Evolutionary conservation across 2,888 invertebrate genomes (phyloP).

Genomic region (Dione juno): DNA sequence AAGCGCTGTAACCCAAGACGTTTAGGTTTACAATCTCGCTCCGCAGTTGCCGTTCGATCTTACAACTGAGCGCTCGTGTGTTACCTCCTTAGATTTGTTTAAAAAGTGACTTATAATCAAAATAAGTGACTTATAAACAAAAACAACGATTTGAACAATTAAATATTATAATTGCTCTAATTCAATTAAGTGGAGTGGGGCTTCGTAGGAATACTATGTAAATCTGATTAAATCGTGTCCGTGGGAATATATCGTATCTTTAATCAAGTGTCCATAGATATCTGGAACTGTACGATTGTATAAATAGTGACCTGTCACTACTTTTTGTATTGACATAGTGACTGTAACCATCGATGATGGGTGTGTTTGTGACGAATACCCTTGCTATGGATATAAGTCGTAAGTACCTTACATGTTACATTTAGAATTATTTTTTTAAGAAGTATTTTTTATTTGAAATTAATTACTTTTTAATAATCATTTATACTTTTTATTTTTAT

Average conservation of each 20-base stretch:
- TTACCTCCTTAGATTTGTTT: conserved; percentile 29
- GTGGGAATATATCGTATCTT: conserved; percentile 32
- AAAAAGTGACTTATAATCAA: not conserved
- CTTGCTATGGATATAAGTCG: conserved; percentile 77
- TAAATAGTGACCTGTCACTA: conserved; percentile 25
- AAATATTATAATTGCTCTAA: conserved; percentile 48
- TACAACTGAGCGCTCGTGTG: conserved; percentile 58
- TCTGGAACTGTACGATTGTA: conserved; percentile 4
- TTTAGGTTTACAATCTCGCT: conserved; percentile 59
- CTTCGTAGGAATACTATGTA: conserved; percentile 52
- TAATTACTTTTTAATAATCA: not conserved
- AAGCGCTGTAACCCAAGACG: conserved; percentile 58
- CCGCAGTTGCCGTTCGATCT: conserved; percentile 61
- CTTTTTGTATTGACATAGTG: conserved; percentile 14
- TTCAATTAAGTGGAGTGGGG: conserved; percentile 62
- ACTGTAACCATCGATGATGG: conserved; percentile 56
- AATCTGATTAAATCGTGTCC: conserved; percentile 38
- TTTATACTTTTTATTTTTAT: not conserved
- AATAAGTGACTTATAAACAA: not conserved
- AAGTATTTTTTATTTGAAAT: not conserved
- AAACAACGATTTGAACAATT: not conserved
- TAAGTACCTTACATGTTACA: conserved; percentile 56
- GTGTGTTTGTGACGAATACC: conserved; percentile 71
- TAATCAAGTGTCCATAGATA: conserved; percentile 27
- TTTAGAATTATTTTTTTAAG: not conserved